phyloP scores from a whole-genome alignment of 2,797 vertebrate genomes.

The Alcedo atthis region DNA sequence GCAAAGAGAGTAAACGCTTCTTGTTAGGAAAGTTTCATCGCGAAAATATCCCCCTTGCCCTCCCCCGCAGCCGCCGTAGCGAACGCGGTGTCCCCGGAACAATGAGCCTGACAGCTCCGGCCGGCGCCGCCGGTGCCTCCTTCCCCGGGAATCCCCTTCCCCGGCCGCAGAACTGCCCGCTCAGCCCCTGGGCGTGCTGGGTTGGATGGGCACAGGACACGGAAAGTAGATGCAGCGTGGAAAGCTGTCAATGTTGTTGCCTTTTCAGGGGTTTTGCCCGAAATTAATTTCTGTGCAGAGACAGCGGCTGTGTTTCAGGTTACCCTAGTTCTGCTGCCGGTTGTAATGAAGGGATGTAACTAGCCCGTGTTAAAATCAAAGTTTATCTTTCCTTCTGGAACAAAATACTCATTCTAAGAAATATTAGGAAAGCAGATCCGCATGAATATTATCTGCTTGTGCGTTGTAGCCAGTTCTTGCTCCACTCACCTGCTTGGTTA shows the following conservation, averaged over 20 bases:
- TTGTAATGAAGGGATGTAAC: not conserved
- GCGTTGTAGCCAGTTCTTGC: not conserved
- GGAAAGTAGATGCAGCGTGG: not conserved
- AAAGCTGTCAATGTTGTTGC: not conserved
- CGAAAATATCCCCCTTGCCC: not conserved
- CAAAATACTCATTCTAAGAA: not conserved
- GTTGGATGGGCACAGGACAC: accelerated
- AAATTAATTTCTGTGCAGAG: not conserved
- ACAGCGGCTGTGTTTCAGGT: not conserved
- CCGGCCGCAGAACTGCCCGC: not conserved
- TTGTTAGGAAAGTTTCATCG: not conserved
- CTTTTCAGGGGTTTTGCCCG: not conserved
- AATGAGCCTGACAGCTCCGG: constrained; percentile 34
- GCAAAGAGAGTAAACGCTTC: no score
- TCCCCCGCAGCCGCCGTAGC: not conserved
- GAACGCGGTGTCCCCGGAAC: not conserved
- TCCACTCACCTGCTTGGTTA: not conserved
- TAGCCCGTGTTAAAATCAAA: not conserved
- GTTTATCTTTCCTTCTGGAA: not conserved
- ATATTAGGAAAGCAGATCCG: not conserved
- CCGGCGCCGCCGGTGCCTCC: not conserved
- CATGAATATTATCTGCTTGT: not conserved
- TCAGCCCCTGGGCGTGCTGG: not conserved
- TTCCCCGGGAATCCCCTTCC: not conserved
- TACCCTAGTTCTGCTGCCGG: not conserved